Conservation (phyloP, 2,113 vertebrate species). For the Abramis brama region DNA sequence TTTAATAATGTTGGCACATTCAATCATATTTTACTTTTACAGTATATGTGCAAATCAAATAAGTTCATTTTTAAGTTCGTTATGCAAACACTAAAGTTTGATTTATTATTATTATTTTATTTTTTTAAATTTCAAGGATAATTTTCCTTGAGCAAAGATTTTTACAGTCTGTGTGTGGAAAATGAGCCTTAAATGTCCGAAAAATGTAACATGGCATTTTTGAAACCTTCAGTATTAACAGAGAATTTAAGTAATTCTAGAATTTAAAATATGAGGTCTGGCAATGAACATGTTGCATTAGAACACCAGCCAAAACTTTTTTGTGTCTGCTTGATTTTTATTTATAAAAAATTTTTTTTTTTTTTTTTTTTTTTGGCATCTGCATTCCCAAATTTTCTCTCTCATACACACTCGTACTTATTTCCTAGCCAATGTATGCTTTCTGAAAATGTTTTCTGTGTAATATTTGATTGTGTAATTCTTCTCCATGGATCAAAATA, state of each 20-base stretch:
- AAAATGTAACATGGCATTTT: conserved; percentile 11
- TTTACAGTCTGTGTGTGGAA: conserved; percentile 6
- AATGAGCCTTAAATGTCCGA: conserved; percentile 20
- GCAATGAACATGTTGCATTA: background rate
- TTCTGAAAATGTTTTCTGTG: background rate
- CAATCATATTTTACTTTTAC: background rate
- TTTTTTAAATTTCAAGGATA: background rate
- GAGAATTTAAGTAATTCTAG: background rate
- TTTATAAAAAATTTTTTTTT: no score
- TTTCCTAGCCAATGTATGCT: background rate
- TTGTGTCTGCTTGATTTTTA: background rate
- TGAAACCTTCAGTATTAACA: conserved; percentile 2
- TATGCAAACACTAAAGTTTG: background rate
- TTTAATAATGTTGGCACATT: conserved; percentile 27
- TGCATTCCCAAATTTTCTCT: background rate
- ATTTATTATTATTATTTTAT: background rate
- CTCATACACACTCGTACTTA: no score
- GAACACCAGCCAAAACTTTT: background rate
- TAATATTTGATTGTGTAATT: background rate
- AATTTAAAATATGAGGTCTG: conserved; percentile 6
- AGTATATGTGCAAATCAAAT: background rate
- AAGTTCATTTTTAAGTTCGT: background rate
- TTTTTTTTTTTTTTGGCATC: background rate
- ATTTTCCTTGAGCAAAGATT: background rate
- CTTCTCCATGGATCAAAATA: background rate